phyloP scores from a whole-genome alignment of 1,140 invertebrate genomes.

The Danaus plexippus region DNA sequence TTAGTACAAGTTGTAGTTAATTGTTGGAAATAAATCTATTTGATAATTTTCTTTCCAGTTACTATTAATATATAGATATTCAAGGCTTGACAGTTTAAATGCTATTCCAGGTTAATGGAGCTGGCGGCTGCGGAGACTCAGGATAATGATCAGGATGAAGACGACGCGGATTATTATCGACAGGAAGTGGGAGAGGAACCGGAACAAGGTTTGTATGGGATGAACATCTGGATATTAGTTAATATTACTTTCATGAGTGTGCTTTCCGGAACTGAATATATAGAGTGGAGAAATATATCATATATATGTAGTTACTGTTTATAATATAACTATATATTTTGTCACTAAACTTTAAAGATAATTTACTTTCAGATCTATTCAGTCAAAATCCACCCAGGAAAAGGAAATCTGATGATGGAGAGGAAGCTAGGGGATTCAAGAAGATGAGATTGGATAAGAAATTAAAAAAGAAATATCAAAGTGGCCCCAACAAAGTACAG shows the following conservation, averaged over 20 bases:
- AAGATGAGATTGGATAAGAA: slow-evolving; percentile 63
- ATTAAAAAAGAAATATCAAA: slow-evolving; percentile 52
- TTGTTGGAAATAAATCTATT: too few relatives aligned
- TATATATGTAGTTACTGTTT: too few relatives aligned
- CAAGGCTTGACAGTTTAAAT: too few relatives aligned
- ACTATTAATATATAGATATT: too few relatives aligned
- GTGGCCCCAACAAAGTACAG: slow-evolving; percentile 20
- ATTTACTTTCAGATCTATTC: slow-evolving; percentile 51
- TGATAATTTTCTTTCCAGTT: too few relatives aligned
- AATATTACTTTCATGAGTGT: too few relatives aligned
- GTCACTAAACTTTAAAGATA: too few relatives aligned
- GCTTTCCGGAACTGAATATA: too few relatives aligned
- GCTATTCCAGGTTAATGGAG: slow-evolving; percentile 52
- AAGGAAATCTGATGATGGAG: slow-evolving; percentile 46
- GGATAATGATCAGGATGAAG: slow-evolving; percentile 75
- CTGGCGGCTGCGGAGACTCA: slow-evolving; percentile 69
- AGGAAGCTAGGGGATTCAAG: slow-evolving; percentile 51
- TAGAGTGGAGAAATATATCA: too few relatives aligned
- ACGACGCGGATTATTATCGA: slow-evolving; percentile 87
- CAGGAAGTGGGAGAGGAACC: slow-evolving; percentile 90
- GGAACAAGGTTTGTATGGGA: slow-evolving; percentile 75
- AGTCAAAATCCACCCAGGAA: slow-evolving; percentile 46
- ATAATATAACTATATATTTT: too few relatives aligned
- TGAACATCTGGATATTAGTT: too few relatives aligned
- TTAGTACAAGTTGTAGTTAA: too few relatives aligned